Conservation (phyloP, 2,888 invertebrate genomes). For the Agonopterix alstromeriana region DNA sequence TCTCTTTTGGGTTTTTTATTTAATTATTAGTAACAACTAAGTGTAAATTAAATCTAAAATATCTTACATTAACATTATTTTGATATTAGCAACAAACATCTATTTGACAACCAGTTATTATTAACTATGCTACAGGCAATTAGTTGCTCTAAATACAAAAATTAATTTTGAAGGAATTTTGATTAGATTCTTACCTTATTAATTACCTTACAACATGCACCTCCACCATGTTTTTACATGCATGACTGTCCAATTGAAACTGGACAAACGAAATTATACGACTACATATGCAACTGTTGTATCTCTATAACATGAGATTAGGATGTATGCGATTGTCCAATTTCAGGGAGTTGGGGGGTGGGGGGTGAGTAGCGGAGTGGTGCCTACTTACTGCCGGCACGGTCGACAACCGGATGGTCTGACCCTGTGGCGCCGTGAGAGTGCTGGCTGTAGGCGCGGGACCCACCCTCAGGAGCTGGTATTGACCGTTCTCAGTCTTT, state of each 20-base stretch:
- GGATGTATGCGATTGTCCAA: slow-evolving; percentile 23
- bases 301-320: slow-evolving; percentile 1
- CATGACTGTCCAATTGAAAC: slow-evolving; percentile 42
- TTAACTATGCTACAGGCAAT: not conserved
- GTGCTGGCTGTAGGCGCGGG: slow-evolving; percentile 81
- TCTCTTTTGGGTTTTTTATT: too few species aligned
- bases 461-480: slow-evolving; percentile 93
- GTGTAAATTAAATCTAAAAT: too few species aligned
- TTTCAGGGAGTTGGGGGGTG: slow-evolving; percentile 16
- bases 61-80: too few species aligned
- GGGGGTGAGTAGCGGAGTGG: slow-evolving; percentile 33
- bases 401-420: slow-evolving; percentile 90
- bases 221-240: slow-evolving; percentile 57
- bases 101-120: too few species aligned
- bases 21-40: too few species aligned
- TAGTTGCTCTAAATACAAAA: slow-evolving; percentile 20
- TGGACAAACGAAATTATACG: slow-evolving; percentile 27
- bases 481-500: slow-evolving; percentile 98
- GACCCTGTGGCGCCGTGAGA: slow-evolving; percentile 78
- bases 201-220: slow-evolving; percentile 55
- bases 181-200: slow-evolving; percentile 51
- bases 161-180: slow-evolving; percentile 20
- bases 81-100: too few species aligned
- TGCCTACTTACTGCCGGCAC: slow-evolving; percentile 92
- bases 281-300: slow-evolving; percentile 2